Conservation (phyloP, 2,113 vertebrate species). For the Neofelis nebulosa region DNA sequence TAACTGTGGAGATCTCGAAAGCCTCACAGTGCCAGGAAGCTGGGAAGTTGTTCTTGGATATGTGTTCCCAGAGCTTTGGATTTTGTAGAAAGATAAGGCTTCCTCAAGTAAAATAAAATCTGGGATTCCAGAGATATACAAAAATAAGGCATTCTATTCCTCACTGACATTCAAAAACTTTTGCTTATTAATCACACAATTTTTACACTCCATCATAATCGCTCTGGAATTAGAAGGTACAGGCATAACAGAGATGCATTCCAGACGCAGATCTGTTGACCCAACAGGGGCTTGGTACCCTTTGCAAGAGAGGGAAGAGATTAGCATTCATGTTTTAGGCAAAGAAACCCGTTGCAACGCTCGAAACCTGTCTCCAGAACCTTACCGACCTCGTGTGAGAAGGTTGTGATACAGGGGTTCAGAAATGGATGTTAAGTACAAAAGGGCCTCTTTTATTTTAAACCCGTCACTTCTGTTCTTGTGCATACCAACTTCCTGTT, state of each 20-base stretch:
- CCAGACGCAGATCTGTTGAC: constrained; percentile 72
- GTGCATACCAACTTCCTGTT: not conserved
- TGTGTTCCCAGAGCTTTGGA: constrained; percentile 72
- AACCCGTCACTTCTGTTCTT: not conserved
- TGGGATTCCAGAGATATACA: constrained; percentile 75
- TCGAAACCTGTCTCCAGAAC: not conserved
- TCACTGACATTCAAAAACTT: constrained; percentile 66
- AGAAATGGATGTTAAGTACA: constrained; percentile 50
- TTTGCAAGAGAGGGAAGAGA: constrained; percentile 45
- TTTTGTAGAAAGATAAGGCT: constrained; percentile 82
- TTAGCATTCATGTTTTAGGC: constrained; percentile 53
- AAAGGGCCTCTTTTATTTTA: constrained; percentile 52
- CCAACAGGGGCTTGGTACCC: constrained; percentile 63
- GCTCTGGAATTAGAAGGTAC: constrained; percentile 66
- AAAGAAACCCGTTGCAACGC: constrained; percentile 57
- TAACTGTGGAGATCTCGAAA: not conserved
- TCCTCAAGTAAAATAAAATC: constrained; percentile 78
- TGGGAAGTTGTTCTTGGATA: constrained; percentile 72
- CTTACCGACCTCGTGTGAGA: constrained; percentile 58
- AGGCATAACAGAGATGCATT: constrained; percentile 68
- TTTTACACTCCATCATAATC: constrained; percentile 75
- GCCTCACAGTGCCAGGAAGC: constrained; percentile 69
- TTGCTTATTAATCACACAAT: constrained; percentile 75
- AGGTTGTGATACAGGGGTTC: constrained; percentile 36
- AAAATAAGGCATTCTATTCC: constrained; percentile 76